A percentile compares a stretch with the other conserved stretches of the same genome.
Evolutionary conservation across 2,888 invertebrate genomes (phyloP).

Genomic region (Axea sp.): DNA sequence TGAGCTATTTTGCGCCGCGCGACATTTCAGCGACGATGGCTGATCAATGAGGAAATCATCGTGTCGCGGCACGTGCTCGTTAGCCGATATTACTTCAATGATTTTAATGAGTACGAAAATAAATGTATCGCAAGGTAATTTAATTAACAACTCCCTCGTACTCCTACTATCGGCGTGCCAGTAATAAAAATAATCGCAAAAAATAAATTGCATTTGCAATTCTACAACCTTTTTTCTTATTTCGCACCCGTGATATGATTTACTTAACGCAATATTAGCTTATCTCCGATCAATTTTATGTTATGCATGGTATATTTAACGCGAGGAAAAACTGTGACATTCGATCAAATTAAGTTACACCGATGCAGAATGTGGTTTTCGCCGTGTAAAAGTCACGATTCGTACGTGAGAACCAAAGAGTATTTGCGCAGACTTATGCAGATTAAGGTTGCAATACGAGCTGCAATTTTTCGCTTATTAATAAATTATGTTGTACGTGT

Average conservation of each 20-base stretch:
- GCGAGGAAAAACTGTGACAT: constrained; percentile 22
- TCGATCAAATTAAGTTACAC: constrained; percentile 15
- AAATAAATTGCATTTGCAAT: constrained; percentile 38
- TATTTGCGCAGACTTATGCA: constrained; percentile 12
- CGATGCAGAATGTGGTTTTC: constrained; percentile 14
- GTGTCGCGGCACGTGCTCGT: constrained; percentile 37
- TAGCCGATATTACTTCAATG: constrained; percentile 36
- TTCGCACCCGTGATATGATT: constrained; percentile 18
- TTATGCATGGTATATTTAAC: constrained; percentile 10
- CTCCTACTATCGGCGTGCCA: constrained; percentile 14
- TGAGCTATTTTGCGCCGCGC: constrained; percentile 10
- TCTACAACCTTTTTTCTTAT: neutral
- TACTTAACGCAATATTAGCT: constrained; percentile 21
- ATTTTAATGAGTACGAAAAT: constrained; percentile 48
- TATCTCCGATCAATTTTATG: constrained; percentile 30
- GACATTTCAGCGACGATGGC: constrained; percentile 41
- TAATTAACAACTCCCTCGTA: constrained; percentile 45
- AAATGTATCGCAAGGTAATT: constrained; percentile 50
- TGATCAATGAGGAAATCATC: constrained; percentile 53
- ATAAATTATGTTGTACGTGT: too few species aligned
- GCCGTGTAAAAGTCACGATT: constrained; percentile 21
- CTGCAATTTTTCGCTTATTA: neutral
- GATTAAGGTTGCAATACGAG: constrained; percentile 7
- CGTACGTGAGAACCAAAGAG: constrained; percentile 26
- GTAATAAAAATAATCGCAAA: constrained; percentile 21